Evolutionary conservation across 1,140 invertebrate genomes (phyloP).

Genomic region (Araneus ventricosus): DNA sequence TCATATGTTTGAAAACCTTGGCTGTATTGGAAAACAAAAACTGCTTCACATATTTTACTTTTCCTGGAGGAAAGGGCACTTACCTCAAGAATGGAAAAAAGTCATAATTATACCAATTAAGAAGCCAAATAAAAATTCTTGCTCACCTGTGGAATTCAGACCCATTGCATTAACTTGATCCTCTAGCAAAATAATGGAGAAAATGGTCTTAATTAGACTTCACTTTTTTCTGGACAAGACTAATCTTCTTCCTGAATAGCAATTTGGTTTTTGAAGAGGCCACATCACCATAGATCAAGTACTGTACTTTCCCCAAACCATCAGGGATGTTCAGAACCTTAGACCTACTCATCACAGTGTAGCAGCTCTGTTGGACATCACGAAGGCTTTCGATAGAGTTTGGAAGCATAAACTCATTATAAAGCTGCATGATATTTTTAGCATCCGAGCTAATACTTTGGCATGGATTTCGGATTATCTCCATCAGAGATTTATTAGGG

Average conservation of each 20-base stretch:
- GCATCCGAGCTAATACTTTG: too few species aligned
- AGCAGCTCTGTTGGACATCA: neutral
- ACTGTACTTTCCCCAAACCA: constrained; percentile 12
- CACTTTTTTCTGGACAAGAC: neutral
- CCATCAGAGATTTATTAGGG: neutral
- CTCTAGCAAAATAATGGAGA: constrained; percentile 18
- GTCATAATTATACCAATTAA: too few species aligned
- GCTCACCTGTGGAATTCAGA: neutral
- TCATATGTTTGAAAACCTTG: neutral
- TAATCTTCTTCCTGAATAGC: neutral
- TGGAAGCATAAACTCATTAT: too few species aligned
- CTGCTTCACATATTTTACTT: neutral
- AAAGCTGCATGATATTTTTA: too few species aligned
- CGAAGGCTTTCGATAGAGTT: too few species aligned
- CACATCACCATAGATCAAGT: constrained; percentile 27
- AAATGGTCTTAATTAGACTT: constrained; percentile 32
- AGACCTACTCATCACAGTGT: too few species aligned
- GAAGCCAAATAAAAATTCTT: neutral
- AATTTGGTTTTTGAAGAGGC: constrained; percentile 27
- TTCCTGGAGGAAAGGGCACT: too few species aligned
- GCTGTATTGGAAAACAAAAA: neutral
- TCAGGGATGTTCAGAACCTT: neutral
- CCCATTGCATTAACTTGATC: constrained; percentile 11
- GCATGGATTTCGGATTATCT: too few species aligned
- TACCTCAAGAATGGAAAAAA: too few species aligned